Conservation (phyloP, 2,888 invertebrate species). For the Apoderus coryli region DNA sequence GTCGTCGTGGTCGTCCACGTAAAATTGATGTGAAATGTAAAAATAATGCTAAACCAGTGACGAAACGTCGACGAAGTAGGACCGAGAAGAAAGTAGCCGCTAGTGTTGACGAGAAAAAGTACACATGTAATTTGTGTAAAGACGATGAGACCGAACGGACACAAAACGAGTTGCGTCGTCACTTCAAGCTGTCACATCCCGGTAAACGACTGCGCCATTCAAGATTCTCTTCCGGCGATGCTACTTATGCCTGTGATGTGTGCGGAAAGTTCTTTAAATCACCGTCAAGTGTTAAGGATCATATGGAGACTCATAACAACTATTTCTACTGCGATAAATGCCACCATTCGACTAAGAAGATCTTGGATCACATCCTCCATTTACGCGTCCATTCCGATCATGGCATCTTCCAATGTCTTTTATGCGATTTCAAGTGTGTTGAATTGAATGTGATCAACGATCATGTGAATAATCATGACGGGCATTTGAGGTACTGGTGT, state of each 20-base stretch:
- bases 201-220: conserved; percentile 23
- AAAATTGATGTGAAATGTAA: conserved; percentile 8
- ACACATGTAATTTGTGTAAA: conserved; percentile 24
- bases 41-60: conserved; percentile 4
- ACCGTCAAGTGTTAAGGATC: conserved; percentile 26
- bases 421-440: conserved; percentile 28
- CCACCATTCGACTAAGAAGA: conserved; percentile 27
- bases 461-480: conserved; percentile 28
- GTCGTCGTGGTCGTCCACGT: conserved; percentile 15
- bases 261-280: conserved; percentile 29
- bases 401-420: conserved; percentile 27
- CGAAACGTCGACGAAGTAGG: conserved; percentile 6
- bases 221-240: conserved; percentile 17
- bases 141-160: conserved; percentile 21
- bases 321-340: conserved; percentile 30
- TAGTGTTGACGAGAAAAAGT: conserved; percentile 5
- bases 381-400: conserved; percentile 26
- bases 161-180: conserved; percentile 21
- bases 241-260: conserved; percentile 25
- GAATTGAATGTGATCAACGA: conserved; percentile 27
- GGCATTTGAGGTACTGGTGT: conserved; percentile 36
- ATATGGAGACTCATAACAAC: conserved; percentile 30
- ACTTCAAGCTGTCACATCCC: conserved; percentile 24
- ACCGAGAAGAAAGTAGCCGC: conserved; percentile 9
- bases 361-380: conserved; percentile 29